These are phyloP conservation scores for Ophion ellenae DNA, from an alignment of 2,888 invertebrate genomes.

Conservation along the genomic window DNA sequence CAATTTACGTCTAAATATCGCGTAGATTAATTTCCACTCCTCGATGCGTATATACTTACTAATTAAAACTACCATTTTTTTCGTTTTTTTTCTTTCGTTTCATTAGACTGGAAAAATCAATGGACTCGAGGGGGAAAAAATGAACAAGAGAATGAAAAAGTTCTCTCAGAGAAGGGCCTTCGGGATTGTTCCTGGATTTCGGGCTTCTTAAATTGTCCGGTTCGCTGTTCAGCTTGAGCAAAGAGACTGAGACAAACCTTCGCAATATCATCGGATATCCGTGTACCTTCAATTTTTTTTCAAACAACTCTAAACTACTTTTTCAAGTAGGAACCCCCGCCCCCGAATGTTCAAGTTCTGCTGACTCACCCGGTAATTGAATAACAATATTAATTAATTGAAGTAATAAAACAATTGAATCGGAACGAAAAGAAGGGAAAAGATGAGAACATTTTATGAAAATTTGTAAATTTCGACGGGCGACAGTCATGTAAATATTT, in stretches of 20 bases:
- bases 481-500: conserved; percentile 55
- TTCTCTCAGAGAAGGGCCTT: conserved; percentile 15
- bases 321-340: too few species aligned
- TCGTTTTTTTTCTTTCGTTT: conserved; percentile 39
- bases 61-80: conserved; percentile 65
- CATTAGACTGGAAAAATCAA: conserved; percentile 32
- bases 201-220: too few species aligned
- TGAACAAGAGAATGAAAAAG: conserved; percentile 5
- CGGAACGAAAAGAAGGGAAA: neutral
- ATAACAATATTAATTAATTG: neutral
- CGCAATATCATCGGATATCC: conserved; percentile 67
- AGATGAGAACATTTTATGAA: conserved; percentile 3
- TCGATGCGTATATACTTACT: conserved; percentile 69
- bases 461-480: conserved; percentile 35
- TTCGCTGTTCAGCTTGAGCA: conserved; percentile 68
- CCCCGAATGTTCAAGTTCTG: too few species aligned
- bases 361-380: too few species aligned
- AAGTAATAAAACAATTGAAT: neutral
- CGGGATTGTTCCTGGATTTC: too few species aligned
- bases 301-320: too few species aligned
- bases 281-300: conserved; percentile 33
- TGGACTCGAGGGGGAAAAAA: neutral
- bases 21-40: conserved; percentile 69
- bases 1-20: conserved; percentile 70
- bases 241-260: conserved; percentile 74